A percentile compares a stretch with the other conserved stretches of the same genome.
Conservation (phyloP, 2,113 vertebrate species). For the Tricholaema leucomelas region DNA sequence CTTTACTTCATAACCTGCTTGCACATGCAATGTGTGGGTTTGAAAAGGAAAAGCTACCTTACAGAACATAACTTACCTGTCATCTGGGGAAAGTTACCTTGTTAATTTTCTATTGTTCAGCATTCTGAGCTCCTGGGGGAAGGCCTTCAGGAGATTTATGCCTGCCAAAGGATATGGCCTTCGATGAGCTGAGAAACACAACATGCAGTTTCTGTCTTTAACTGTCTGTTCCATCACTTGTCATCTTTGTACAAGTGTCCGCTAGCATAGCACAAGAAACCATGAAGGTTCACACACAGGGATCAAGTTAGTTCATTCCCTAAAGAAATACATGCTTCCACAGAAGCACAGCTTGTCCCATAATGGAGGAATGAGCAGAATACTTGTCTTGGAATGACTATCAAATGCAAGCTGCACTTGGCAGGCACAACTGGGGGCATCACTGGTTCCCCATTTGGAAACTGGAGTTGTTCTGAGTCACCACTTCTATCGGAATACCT, state of each 20-base stretch:
- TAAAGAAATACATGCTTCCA: neutral
- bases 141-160: neutral
- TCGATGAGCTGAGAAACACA: neutral
- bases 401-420: neutral
- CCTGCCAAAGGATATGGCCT: conserved; percentile 6
- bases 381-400: neutral
- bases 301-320: neutral
- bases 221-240: neutral
- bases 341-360: neutral
- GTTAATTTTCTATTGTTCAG: neutral
- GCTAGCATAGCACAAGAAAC: fast-evolving
- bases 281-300: neutral
- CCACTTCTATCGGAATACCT: neutral
- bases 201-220: neutral
- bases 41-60: neutral
- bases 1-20: neutral
- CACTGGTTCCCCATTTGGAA: neutral
- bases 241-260: conserved; percentile 11
- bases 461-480: neutral
- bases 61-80: conserved; percentile 3
- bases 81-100: conserved; percentile 12
- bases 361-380: neutral
- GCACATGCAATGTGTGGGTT: neutral
- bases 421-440: neutral
- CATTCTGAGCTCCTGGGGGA: neutral